Base-by-base conservation (phyloP, 2,113 vertebrate species). In the Nothoprocta perdicaria region DNA sequence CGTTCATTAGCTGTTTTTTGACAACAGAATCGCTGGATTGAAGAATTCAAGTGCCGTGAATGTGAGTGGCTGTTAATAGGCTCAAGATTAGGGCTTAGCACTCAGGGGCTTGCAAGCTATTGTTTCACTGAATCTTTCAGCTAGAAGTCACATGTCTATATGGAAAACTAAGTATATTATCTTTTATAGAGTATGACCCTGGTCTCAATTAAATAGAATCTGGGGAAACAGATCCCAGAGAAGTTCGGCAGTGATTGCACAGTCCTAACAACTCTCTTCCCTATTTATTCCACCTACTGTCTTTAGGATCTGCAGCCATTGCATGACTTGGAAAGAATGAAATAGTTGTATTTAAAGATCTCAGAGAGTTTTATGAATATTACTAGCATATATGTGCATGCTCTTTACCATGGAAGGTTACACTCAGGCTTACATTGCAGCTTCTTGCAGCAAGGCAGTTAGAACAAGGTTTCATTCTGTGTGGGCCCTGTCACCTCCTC, bases 11-110 rank as follows among this genome's bases (percentile, higher is more conserved):
- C 55, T 57, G 15, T 80, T 90, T 80, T 53, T 10, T 67, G 33
- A 21, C 60, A 71, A 27, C 13, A 26, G 16, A 40, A 38, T 68
- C 57, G 38, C 17, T 57, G 48, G 27, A 61, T 53, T 81, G 60
- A 80, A 67, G 52, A 90, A 79, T 27, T 84, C 48, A 67, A 88
- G n/a, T 45, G 50, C 35, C 0, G 0, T 58, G 38, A 43, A n/a
- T 88, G 53, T 69, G 62, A 65, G 35, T 84, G 78, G 55, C 63
- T 84, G 23, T 38, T 92, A 69, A 93, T 88, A 94, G 69, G 33
- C 35, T n/a, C 38, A 66, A 67, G 33, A 77, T 60, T 48, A 90
- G 55, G 89, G 35, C 7, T 66, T 31, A 85, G 74, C 83, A 61
- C 63, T 87, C 71, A 52, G 35, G 55, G 77, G 41, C 55, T 76